These are phyloP conservation scores for Lycocerus yunnanus DNA, from an alignment of 2,888 invertebrate genomes.

Conservation along the genomic window DNA sequence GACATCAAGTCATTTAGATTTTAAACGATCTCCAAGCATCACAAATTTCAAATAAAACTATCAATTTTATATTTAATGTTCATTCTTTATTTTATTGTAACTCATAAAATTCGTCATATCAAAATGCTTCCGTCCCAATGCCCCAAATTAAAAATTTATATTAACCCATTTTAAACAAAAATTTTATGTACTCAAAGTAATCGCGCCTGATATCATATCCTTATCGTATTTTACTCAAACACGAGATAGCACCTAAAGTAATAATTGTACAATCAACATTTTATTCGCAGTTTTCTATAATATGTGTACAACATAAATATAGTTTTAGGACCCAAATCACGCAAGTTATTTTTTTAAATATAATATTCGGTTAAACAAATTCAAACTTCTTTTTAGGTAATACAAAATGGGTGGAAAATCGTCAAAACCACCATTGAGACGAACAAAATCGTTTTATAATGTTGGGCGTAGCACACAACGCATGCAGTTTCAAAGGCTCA, in stretches of 20 bases:
- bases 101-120: neutral
- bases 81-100: neutral
- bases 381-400: neutral
- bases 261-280: neutral
- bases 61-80: neutral
- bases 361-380: neutral
- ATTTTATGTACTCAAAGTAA: neutral
- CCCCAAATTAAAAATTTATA: neutral
- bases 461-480: constrained; percentile 21
- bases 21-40: too few relatives aligned
- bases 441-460: constrained; percentile 10
- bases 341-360: neutral
- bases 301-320: neutral
- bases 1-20: too few relatives aligned
- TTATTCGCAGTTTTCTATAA: neutral
- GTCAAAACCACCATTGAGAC: constrained; percentile 8
- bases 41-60: neutral
- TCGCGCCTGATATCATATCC: neutral
- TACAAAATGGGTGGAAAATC: constrained; percentile 13
- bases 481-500: constrained; percentile 11
- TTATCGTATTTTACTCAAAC: neutral
- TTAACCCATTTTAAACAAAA: neutral
- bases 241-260: neutral
- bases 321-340: neutral
- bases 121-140: neutral